Base-by-base conservation (phyloP, 1,140 invertebrate species). In the Lucilia sericata region DNA sequence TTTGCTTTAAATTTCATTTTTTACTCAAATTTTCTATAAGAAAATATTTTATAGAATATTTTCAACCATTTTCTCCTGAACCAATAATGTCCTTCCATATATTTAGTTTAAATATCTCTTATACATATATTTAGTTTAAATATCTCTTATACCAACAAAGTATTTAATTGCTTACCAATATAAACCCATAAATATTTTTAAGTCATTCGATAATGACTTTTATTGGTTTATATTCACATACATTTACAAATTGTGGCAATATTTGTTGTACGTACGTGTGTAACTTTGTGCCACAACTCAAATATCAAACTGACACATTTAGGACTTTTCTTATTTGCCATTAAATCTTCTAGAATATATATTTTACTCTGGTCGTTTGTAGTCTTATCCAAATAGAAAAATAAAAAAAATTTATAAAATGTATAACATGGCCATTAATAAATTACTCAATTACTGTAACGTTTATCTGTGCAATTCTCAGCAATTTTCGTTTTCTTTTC, bases 391-490 rank as follows among this genome's bases (percentile, higher is more conserved):
- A 12, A 78, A 19, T 78, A 78, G 19, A 42, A 14, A 17, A 14
- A 19, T 70, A 70, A 70, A 70, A 21, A 70, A 65, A 70, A 10
- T 60, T 17, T 42, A 42, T 42, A 55, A 55, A 13, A 55, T 55
- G 51, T 55, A 55, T 13, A 21, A 70, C 60, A 19, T 19, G 60
- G n/a, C 17, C 75, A 78, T 78, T 42, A 78, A 78, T 78, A 78
- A 42, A 42, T 78, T 78, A 78, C 75, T 78, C 75, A 47, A 78
- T 78, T 78, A 78, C 34, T 42, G 36, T 25, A 78, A 78, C 75
- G 19, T 78, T 78, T 78, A 78, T 78, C 75, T 78, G 34, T 42
- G 34, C 75, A 78, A 78, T 78, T 19, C 34, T 78, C 75, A 78
- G 75, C 36, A 78, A 78, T 78, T 78, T 78, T 78, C 36, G 9